phyloP scores from a whole-genome alignment of 2,113 vertebrate genomes.

The Pomatostomus ruficeps region DNA sequence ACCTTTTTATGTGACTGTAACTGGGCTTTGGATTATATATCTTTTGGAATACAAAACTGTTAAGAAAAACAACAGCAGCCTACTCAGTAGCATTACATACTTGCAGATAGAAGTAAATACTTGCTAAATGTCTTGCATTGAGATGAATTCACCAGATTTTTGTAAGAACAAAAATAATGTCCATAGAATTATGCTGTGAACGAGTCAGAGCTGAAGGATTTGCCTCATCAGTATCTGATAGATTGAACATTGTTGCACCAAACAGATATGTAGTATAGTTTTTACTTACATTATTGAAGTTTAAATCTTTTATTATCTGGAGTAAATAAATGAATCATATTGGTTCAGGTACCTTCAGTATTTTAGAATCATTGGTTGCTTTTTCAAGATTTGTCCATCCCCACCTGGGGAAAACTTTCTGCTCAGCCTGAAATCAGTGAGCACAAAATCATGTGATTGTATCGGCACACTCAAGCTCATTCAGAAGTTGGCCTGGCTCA shows the following conservation, averaged over 20 bases:
- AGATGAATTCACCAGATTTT: not conserved
- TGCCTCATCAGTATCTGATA: not conserved
- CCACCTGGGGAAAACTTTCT: not conserved
- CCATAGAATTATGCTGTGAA: not conserved
- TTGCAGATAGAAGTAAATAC: not conserved
- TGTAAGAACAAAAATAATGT: not conserved
- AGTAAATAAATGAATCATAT: not conserved
- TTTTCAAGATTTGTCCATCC: not conserved
- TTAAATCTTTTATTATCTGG: not conserved
- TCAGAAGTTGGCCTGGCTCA: not conserved
- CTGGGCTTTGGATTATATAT: not conserved
- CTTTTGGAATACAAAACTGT: not conserved
- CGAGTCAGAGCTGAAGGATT: not conserved
- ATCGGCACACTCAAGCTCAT: not conserved
- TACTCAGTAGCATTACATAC: not conserved
- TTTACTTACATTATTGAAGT: not conserved
- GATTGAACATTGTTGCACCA: not conserved
- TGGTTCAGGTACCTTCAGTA: not conserved
- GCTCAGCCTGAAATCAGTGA: not conserved
- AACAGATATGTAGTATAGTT: rapidly evolving
- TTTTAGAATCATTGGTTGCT: not conserved
- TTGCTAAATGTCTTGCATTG: not conserved
- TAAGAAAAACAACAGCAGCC: not conserved
- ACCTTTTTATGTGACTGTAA: slow-evolving; percentile 30
- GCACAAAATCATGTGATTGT: not conserved